A percentile compares a stretch with the other conserved stretches of the same genome.
These are phyloP conservation scores for Tetragnatha montana DNA, from an alignment of 2,888 invertebrate genomes.

Conservation along the genomic window DNA sequence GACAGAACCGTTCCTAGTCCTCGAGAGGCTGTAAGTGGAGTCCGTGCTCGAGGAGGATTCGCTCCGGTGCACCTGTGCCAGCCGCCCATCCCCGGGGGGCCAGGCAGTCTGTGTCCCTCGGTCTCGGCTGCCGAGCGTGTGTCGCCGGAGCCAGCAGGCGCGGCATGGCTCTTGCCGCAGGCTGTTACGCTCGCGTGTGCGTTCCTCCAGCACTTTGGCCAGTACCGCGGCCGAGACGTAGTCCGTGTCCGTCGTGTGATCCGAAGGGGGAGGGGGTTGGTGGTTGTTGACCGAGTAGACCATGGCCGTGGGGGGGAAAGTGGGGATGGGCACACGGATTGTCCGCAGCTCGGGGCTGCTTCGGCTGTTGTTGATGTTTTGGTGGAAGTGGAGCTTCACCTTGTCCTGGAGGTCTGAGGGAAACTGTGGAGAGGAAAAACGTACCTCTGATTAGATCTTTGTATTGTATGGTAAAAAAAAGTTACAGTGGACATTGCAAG, in stretches of 20 bases:
- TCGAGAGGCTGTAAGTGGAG: constrained; percentile 38
- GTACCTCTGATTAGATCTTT: too few relatives aligned
- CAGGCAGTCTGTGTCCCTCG: constrained; percentile 69
- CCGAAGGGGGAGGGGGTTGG: constrained; percentile 20
- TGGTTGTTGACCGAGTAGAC: constrained; percentile 78
- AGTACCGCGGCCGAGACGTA: constrained; percentile 89
- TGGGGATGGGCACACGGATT: constrained; percentile 85
- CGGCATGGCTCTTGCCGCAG: constrained; percentile 60
- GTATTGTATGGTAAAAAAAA: too few relatives aligned
- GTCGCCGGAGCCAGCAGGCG: constrained; percentile 67
- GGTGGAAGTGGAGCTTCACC: constrained; percentile 79
- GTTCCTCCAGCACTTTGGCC: constrained; percentile 92
- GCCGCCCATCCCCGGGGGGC: constrained; percentile 47
- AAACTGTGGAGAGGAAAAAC: constrained; percentile 81
- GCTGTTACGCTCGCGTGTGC: constrained; percentile 80
- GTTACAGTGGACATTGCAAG: too few relatives aligned
- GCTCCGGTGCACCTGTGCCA: constrained; percentile 67
- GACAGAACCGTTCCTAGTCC: constrained; percentile 57
- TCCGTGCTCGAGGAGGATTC: constrained; percentile 71
- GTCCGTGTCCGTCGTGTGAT: constrained; percentile 49
- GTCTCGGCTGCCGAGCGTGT: constrained; percentile 65
- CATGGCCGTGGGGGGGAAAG: constrained; percentile 91
- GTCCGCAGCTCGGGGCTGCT: constrained; percentile 79
- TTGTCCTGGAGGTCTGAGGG: constrained; percentile 93
- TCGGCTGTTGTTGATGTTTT: constrained; percentile 71